These are phyloP conservation scores for Podarcis muralis DNA, from an alignment of 2,113 vertebrate genomes.

Conservation along the genomic window DNA sequence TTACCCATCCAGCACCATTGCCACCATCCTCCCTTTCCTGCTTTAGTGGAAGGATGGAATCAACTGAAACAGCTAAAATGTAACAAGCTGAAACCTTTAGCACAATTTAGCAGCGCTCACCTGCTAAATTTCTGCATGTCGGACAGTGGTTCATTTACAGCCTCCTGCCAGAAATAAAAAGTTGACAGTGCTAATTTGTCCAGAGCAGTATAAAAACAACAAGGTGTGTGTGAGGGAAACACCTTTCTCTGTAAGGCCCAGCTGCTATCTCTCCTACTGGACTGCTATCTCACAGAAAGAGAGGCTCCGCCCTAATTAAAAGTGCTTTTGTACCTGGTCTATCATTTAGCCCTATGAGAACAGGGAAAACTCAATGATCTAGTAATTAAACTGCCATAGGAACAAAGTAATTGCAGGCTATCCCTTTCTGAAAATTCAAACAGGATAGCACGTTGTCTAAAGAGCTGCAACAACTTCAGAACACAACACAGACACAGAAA, in stretches of 20 bases:
- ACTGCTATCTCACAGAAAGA: not conserved
- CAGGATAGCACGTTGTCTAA: not conserved
- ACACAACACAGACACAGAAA: not conserved
- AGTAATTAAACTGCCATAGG: not conserved
- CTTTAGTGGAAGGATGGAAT: not conserved
- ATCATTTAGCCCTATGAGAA: not conserved
- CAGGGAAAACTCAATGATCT: not conserved
- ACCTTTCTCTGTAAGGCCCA: not conserved
- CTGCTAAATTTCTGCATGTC: not conserved
- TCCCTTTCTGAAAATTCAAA: not conserved
- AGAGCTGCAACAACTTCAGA: not conserved
- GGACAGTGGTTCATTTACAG: not conserved
- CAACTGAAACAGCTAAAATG: not conserved
- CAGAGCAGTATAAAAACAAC: not conserved
- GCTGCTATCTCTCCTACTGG: not conserved
- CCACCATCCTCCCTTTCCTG: not conserved
- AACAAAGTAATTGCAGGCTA: not conserved
- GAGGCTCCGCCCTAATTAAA: not conserved
- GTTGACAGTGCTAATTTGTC: not conserved
- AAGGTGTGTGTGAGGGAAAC: not conserved
- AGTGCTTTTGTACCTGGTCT: not conserved
- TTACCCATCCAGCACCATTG: not conserved
- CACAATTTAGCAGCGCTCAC: not conserved
- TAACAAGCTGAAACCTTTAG: not conserved
- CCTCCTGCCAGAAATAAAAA: not conserved